phyloP scores from a whole-genome alignment of 2,113 vertebrate genomes.

The Cryptotis parvus region DNA sequence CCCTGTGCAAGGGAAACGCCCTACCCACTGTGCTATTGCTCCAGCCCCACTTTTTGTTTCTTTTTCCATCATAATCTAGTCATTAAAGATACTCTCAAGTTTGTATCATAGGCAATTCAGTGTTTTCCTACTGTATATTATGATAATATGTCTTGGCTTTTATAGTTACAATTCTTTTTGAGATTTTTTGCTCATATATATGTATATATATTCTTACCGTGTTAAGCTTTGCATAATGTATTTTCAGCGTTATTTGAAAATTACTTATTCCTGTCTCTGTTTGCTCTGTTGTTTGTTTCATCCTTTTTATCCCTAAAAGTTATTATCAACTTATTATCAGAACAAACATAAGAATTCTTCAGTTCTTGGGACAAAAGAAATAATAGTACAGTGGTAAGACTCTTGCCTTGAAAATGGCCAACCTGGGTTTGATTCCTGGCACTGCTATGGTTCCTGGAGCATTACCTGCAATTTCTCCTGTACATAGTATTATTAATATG shows the following conservation, averaged over 20 bases:
- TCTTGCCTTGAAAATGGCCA: no score
- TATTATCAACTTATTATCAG: conserved; percentile 28
- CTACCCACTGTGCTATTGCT: no score
- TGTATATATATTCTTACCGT: not conserved
- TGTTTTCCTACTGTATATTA: not conserved
- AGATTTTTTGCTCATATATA: conserved; percentile 2
- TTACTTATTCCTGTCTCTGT: not conserved
- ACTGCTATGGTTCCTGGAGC: no score
- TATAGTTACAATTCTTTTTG: not conserved
- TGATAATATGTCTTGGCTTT: conserved; percentile 16
- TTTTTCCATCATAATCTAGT: no score
- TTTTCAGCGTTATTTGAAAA: conserved; percentile 41
- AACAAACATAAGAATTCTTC: conserved; percentile 6
- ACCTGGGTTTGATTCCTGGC: no score
- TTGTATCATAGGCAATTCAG: not conserved
- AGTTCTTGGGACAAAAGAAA: no score
- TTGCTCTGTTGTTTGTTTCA: not conserved
- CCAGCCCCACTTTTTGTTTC: no score
- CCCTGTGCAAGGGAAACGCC: no score
- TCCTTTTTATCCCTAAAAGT: not conserved
- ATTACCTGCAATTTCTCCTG: no score
- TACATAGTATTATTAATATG: no score
- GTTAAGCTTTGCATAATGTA: conserved; percentile 15
- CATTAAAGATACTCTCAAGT: no score
- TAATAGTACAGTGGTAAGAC: no score